Percentiles rank a stretch among this genome's conserved stretches.
phyloP scores from a whole-genome alignment of 1,140 invertebrate genomes.

The Drosophila obscura region DNA sequence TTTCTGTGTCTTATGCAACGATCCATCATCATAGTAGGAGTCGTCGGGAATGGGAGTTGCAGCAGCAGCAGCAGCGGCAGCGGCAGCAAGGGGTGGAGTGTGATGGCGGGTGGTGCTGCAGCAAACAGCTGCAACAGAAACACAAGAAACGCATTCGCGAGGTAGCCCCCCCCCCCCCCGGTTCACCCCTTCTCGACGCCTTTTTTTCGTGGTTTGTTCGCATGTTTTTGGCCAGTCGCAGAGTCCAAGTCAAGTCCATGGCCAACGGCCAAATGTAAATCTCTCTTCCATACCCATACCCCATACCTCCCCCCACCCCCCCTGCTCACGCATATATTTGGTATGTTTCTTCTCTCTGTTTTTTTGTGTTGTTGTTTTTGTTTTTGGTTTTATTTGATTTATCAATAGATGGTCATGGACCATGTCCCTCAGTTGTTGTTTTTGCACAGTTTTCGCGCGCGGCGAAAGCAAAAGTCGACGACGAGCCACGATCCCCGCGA shows the following conservation, averaged over 20 bases:
- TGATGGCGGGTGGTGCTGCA: too few species aligned
- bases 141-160: slow-evolving; percentile 78
- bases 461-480: slow-evolving; percentile 75
- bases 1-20: slow-evolving; percentile 68
- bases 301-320: neutral
- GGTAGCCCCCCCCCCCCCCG: slow-evolving; percentile 4
- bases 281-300: slow-evolving; percentile 10
- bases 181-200: slow-evolving; percentile 5
- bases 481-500: neutral
- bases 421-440: slow-evolving; percentile 4
- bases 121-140: slow-evolving; percentile 45
- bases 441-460: slow-evolving; percentile 13
- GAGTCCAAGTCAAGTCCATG: slow-evolving; percentile 46
- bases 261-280: slow-evolving; percentile 76
- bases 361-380: neutral
- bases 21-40: slow-evolving; percentile 61
- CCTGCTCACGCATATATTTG: slow-evolving; percentile 72
- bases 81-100: slow-evolving; percentile 6
- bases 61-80: slow-evolving; percentile 3
- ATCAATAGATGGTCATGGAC: slow-evolving; percentile 62
- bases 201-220: slow-evolving; percentile 51
- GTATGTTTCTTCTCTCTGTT: slow-evolving; percentile 40
- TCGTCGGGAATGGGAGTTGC: slow-evolving; percentile 43
- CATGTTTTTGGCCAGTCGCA: slow-evolving; percentile 73
- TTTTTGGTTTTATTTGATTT: slow-evolving; percentile 54